Base-by-base conservation (phyloP, 2,113 vertebrate species). In the Labrus mixtus region DNA sequence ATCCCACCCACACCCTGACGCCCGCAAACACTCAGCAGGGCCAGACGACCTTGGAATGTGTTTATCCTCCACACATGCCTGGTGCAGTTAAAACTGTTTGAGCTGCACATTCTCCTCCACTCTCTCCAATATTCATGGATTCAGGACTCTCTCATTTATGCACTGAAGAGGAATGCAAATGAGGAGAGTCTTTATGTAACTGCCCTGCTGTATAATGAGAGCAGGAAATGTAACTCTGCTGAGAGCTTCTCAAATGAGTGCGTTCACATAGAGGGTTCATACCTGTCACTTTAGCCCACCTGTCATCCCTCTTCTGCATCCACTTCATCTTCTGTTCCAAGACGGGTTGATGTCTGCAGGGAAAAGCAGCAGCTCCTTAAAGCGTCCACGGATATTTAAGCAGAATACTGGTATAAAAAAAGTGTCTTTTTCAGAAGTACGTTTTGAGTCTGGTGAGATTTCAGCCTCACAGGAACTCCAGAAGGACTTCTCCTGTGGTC, bases 151-250 rank as follows among this genome's bases (percentile, higher is more conserved):
- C 29, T 80, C 19, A 19, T 65, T 82, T 77, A 65, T 56, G 65
- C 39, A 16, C 53, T 2, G 13, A 39, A 15, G 55, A 71, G 19
- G 57, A 68, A 81, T 82, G 77, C 65, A 87, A 75, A 85, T 71
- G 60, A 83, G 61, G 17, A n/a, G 63, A 0, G 9, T 45, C 55
- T 76, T 90, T 84, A 84, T 63, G 71, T 87, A 89, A 78, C 78
- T 22, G 72, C 9, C 12, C 81, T 66, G 6, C 73, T 85, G 50
- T 55, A 66, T 78, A 59, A 82, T 76, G 69, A 59, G 78, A 39
- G 62, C 36, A 54, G 51, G 64, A 13, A 22, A 37, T 29, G 70
- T 4, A 12, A 19, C 9, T 79, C 43, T 8, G 65, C 69, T 67
- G 69, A 56, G 63, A 56, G 41, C n/a, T 22, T 53, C 46, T 46